Percentiles rank a stretch among this genome's conserved stretches.
phyloP scores from a whole-genome alignment of 2,113 vertebrate genomes.

The Halichoeres trimaculatus region DNA sequence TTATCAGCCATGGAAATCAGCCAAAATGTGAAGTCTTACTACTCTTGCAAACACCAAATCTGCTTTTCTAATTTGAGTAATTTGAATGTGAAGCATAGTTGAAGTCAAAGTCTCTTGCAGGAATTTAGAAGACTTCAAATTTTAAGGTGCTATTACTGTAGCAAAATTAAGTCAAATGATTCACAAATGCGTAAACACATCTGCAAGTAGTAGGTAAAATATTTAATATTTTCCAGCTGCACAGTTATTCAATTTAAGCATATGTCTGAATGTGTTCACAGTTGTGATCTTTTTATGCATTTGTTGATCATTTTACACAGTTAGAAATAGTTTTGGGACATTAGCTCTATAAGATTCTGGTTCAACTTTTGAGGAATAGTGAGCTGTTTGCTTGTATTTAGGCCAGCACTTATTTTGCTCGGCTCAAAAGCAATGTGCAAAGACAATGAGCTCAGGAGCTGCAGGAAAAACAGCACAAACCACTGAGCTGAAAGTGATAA shows the following conservation, averaged over 20 bases:
- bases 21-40: not conserved
- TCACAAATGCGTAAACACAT: too few relatives aligned
- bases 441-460: constrained; percentile 48
- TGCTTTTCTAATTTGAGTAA: not conserved
- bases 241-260: too few relatives aligned
- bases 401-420: not conserved
- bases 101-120: not conserved
- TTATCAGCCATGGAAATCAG: not conserved
- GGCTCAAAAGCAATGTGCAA: constrained; percentile 21
- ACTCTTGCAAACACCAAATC: not conserved
- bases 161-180: too few relatives aligned
- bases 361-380: constrained; percentile 52
- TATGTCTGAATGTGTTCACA: too few relatives aligned
- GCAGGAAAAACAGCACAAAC: constrained; percentile 31
- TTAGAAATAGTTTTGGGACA: too few relatives aligned
- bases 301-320: too few relatives aligned
- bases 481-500: constrained; percentile 52
- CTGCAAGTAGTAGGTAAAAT: too few relatives aligned
- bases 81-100: not conserved
- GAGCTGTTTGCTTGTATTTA: constrained; percentile 34
- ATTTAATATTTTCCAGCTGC: too few relatives aligned
- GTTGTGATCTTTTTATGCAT: too few relatives aligned
- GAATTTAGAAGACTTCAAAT: constrained; percentile 11
- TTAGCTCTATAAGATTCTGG: too few relatives aligned
- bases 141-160: not conserved